Percentiles rank a stretch among this genome's conserved stretches.
Evolutionary conservation across 2,888 invertebrate genomes (phyloP).

Genomic region (Phorcus lineatus): DNA sequence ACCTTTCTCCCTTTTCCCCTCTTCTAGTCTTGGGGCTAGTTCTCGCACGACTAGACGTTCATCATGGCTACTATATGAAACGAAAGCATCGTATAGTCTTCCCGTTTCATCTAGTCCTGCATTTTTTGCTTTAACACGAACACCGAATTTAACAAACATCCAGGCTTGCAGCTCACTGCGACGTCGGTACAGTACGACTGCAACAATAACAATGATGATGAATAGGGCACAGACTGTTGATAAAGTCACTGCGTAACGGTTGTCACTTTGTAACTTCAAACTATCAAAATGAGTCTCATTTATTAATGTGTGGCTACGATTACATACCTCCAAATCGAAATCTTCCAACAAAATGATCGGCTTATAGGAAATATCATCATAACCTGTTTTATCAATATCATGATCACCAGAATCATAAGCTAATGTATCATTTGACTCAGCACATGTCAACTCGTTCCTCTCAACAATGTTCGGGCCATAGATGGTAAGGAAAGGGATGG

Average conservation of each 20-base stretch:
- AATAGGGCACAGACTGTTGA: constrained; percentile 24
- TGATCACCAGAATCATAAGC: too few relatives aligned
- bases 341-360: not conserved
- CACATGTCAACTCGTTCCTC: not conserved
- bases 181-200: constrained; percentile 28
- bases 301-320: not conserved
- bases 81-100: constrained; percentile 86
- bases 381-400: not conserved
- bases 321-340: not conserved
- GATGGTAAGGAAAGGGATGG: not conserved
- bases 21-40: constrained; percentile 86
- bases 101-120: constrained; percentile 22
- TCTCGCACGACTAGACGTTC: constrained; percentile 90
- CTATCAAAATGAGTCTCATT: not conserved
- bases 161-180: constrained; percentile 35
- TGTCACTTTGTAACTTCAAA: not conserved
- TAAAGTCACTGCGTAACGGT: constrained; percentile 29
- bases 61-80: constrained; percentile 87
- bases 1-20: constrained; percentile 83
- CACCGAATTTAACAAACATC: constrained; percentile 42
- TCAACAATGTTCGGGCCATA: not conserved
- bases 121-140: constrained; percentile 40
- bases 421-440: not conserved
- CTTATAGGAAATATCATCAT: not conserved
- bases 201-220: constrained; percentile 31